Evolutionary conservation across 1,140 invertebrate species (phyloP).

Genomic region (Geopemphigus sp.): DNA sequence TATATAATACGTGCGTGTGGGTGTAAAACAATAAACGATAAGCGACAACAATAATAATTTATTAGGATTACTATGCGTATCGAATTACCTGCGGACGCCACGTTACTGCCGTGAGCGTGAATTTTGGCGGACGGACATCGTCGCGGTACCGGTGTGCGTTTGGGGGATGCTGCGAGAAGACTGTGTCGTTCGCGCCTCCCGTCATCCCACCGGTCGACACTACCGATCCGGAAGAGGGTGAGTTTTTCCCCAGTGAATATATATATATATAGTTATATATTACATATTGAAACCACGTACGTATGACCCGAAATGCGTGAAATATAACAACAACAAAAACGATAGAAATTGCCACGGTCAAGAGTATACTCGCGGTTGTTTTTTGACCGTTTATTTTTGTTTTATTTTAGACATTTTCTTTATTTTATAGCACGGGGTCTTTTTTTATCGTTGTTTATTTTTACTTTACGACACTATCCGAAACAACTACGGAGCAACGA

Average conservation of each 20-base stretch:
- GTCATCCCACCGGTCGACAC: not conserved
- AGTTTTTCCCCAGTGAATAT: too few species aligned
- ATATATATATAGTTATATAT: too few species aligned
- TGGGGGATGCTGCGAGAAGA: slow-evolving; percentile 47
- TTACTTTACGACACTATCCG: too few species aligned
- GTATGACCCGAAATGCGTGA: slow-evolving; percentile 14
- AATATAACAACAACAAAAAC: slow-evolving; percentile 1
- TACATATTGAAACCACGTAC: not conserved
- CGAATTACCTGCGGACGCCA: not conserved
- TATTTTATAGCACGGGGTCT: too few species aligned
- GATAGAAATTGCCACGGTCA: too few species aligned
- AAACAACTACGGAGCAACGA: too few species aligned
- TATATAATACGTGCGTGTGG: not conserved
- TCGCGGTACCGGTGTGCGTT: not conserved
- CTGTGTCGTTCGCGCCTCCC: slow-evolving; percentile 7
- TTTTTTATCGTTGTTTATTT: too few species aligned
- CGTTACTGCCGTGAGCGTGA: not conserved
- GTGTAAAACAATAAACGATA: not conserved
- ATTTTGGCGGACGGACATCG: not conserved
- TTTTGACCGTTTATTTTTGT: too few species aligned
- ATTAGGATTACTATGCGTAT: too few species aligned
- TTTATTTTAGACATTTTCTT: too few species aligned
- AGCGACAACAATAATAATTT: not conserved
- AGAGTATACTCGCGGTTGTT: too few species aligned
- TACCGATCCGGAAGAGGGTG: not conserved